Evolutionary conservation across 2,113 vertebrate genomes (phyloP), one percentile per base, ranked within the genome.

Genomic region (Ctenodactylus gundi): DNA sequence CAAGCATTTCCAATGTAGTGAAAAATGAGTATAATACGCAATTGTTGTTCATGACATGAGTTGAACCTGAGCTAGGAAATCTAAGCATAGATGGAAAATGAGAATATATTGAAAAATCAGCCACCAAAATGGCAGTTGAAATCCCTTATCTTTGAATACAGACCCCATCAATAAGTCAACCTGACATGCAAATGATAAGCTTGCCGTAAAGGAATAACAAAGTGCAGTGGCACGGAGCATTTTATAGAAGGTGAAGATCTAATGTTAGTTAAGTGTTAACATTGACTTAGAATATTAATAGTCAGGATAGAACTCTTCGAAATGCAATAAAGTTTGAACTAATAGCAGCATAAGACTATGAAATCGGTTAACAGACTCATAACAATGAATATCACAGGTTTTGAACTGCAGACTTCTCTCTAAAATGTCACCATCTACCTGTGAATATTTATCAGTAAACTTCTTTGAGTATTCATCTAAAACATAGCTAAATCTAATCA

Each of bases 291-390:
- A 82, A 64, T 88, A 49, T 44, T n/a, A 41, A 49, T 27, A 36
- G n/a, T 41, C 60, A 72, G 12, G 15, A 82, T 31, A 51, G 34
- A 14, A 90, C 68, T 51, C 85, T 36, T 31, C 31, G 53, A 92
- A 86, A 90, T 78, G 9, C 58, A 34, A 44, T 53, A 49, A 85
- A 23, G 9, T 85, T 96, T 95, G n/a, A 91, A 77, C 27, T 77
- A 67, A 94, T 34, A 78, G 29, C 39, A 67, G 55, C 20, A 14
- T 36, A 83, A 82, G 34, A 60, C 8, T 10, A 70, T 60, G 21
- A 76, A 77, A 70, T 3, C 34, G 76, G 44, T 51, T 18, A 57
- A 39, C 31, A 82, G n/a, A 73, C 60, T 95, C 41, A 6, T 46
- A 92, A 70, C 34, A 51, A 49, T 67, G 18, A 29, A 60, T 46